phyloP scores from a whole-genome alignment of 2,113 vertebrate species.

The Procapra przewalskii region DNA sequence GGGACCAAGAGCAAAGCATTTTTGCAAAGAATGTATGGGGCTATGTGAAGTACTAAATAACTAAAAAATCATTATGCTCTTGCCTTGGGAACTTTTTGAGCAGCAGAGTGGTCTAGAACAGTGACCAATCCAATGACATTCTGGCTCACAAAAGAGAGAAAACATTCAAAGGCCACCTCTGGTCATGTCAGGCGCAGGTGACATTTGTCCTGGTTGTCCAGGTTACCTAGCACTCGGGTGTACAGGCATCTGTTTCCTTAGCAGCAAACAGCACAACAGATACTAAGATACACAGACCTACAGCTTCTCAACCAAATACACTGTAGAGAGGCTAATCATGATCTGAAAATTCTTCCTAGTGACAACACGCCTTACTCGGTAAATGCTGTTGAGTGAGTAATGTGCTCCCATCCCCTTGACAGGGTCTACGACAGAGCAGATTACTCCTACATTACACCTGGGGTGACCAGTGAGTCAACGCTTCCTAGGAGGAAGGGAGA shows the following conservation, averaged over 20 bases:
- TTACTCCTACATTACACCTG: background rate
- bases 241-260: background rate
- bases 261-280: background rate
- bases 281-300: background rate
- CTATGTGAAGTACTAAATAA: background rate
- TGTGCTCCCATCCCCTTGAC: too few species aligned
- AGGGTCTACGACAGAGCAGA: fast-evolving
- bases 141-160: background rate
- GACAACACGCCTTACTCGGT: too few species aligned
- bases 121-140: background rate
- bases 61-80: background rate
- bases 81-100: background rate
- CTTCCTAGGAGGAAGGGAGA: background rate
- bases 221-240: background rate
- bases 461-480: background rate
- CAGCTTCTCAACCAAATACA: background rate
- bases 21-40: too few species aligned
- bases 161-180: background rate
- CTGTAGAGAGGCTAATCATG: background rate
- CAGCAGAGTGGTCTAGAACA: too few species aligned
- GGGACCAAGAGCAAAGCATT: fast-evolving
- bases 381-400: background rate
- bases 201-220: background rate
- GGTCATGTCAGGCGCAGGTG: background rate
- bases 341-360: background rate